Conservation (phyloP, 2,888 invertebrate genomes). For the Archaeoteleia sp. region DNA sequence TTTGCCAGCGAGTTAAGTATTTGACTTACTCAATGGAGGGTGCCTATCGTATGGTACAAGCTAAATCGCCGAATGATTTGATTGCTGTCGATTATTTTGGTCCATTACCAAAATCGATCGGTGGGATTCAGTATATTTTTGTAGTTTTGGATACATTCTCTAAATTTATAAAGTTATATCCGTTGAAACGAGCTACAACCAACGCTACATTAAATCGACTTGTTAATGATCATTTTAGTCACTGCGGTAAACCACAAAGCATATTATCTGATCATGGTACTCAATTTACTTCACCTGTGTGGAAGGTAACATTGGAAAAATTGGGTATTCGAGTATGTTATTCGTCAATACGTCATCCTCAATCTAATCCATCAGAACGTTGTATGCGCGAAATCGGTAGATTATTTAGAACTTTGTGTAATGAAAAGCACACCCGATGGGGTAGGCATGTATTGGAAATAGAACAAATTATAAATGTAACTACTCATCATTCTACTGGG, state of each 20-base stretch:
- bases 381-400: neutral
- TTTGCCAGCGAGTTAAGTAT: constrained; percentile 11
- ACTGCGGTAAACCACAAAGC: constrained; percentile 27
- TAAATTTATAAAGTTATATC: no score
- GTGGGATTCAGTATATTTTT: constrained; percentile 37
- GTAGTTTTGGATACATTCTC: neutral
- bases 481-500: neutral
- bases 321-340: neutral
- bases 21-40: neutral
- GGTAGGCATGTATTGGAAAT: neutral
- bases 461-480: neutral
- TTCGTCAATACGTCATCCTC: constrained; percentile 25
- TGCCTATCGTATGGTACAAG: constrained; percentile 2
- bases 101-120: constrained; percentile 24
- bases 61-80: constrained; percentile 18
- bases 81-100: constrained; percentile 46
- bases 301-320: constrained; percentile 11
- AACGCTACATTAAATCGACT: constrained; percentile 15
- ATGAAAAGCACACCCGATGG: neutral
- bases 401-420: neutral
- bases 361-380: neutral
- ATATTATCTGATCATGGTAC: constrained; percentile 34
- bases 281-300: constrained; percentile 39
- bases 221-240: constrained; percentile 6
- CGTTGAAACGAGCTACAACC: no score